Base-by-base conservation (phyloP, 2,113 vertebrate genomes). In the Chamaea fasciata region DNA sequence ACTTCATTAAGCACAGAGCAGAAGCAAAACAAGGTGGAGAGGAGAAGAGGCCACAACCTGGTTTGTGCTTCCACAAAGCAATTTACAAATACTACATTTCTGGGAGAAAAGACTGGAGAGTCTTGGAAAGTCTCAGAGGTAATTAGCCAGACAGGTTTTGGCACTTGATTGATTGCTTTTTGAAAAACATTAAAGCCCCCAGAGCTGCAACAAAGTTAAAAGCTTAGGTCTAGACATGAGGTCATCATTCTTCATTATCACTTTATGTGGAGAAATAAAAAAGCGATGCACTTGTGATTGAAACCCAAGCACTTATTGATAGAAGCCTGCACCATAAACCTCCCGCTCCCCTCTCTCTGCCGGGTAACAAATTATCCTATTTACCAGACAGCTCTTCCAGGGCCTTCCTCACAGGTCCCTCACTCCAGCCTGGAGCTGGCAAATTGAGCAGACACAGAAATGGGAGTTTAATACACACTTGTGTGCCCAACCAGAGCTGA, bases 221-320 rank as follows among this genome's bases (percentile, higher is more conserved):
- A 98, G 94, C 90, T 94, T 92, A 89, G 91, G 93, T 97, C 94
- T 97, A 97, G 96, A 97, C 97, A 94, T 97, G 96, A 97, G 94
- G 92, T 97, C 96, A 97, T 97, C 90, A 96, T 90, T 96, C 91
- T 97, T 96, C 92, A 96, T 97, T 97, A 97, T 93, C 79, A 95
- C 83, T 60, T 96, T 93, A 90, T 80, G 83, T 83, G 82, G 73
- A 91, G 89, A 74, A 94, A 94, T 95, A 92, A 86, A 95, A 92
- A 84, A 93, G 69, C 26, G 20, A 87, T 92, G 95, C 63, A 17
- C 57, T 94, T 50, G 57, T 94, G 84, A 96, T 91, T 95, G 96
- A 97, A 96, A 90, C 57, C 77, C 13, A 83, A 77, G 49, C 89
- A 87, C 52, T 92, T 93, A 87, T 71, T 97, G 96, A 96, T 81